Base-by-base conservation (phyloP, 1,140 invertebrate species). In the Zaprionus ghesquierei region DNA sequence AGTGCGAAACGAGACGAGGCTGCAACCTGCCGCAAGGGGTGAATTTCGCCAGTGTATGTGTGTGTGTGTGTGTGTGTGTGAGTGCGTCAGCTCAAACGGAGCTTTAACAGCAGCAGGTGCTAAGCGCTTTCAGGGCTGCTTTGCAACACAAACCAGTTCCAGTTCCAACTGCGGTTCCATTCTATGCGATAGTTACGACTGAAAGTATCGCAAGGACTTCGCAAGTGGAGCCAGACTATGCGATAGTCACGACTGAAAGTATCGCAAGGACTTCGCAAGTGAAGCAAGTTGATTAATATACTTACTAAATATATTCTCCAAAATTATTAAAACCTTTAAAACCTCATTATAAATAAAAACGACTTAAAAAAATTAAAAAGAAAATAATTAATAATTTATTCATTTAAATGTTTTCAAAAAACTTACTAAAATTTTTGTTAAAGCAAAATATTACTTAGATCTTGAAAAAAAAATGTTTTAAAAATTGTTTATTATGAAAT, bases 51-150 rank as follows among this genome's bases (percentile, higher is more conserved):
- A 15, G 5, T 9, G 8, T 27, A 41, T 53, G 33, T 23, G 25
- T 60, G 44, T 38, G 31, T 49, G 2, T 18, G 18, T 9, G 12
- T 65, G 62, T 46, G 22, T 15, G 20, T 29, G 29, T 49, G 23
- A 10, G 25, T 31, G 12, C 33, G 38, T 18, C n/a, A 55, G 51
- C 27, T 27, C 8, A n/a, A 38, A 53, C 33, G 27, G 5, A 25
- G 29, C 22, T 27, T 38, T 23, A 23, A 8, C 49, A 13, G 60
- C 68, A 70, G 68, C 68, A 71, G 69, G 53, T 71, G 69, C 61
- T 65, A 65, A 25, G 53, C 25, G 69, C 69, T 71, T 65, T 71
- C 20, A 65, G 69, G 69, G 53, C 18, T 50, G 20, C 8, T 5
- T 2, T 3, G 18, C 44, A 10, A 20, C 18, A 3, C 25, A 9